These are phyloP conservation scores for Sylvilagus bachmani DNA, from an alignment of 2,113 vertebrate genomes.

Conservation along the genomic window DNA sequence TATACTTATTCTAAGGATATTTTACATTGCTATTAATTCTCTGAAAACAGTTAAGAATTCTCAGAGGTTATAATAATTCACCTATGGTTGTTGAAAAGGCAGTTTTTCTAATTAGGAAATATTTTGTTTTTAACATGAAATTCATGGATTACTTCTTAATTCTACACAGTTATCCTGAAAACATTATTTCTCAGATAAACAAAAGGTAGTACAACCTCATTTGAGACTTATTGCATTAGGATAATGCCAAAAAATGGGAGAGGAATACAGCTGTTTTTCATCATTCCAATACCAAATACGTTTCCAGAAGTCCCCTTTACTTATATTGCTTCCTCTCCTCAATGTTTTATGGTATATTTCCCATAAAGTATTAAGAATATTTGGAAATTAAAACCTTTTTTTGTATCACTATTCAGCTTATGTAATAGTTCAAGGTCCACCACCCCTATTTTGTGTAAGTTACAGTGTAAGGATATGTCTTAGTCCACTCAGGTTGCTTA, in stretches of 20 bases:
- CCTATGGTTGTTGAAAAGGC: neutral
- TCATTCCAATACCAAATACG: neutral
- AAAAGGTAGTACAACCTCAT: neutral
- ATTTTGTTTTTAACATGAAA: conserved; percentile 12
- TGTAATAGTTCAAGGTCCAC: neutral
- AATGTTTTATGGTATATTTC: neutral
- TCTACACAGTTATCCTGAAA: neutral
- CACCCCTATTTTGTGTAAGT: neutral
- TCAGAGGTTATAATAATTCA: neutral
- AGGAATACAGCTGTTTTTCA: neutral
- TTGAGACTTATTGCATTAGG: conserved; percentile 1
- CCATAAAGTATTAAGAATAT: neutral
- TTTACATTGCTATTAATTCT: conserved; percentile 29
- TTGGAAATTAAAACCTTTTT: conserved; percentile 34
- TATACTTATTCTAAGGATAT: neutral
- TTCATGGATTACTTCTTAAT: neutral
- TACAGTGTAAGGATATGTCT: neutral
- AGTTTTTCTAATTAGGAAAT: neutral
- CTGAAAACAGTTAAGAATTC: neutral
- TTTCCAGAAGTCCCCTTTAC: neutral
- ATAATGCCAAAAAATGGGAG: neutral
- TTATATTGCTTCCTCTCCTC: neutral
- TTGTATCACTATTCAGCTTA: neutral
- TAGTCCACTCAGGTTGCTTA: neutral
- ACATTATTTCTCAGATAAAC: conserved; percentile 26